Percentiles rank a stretch among this genome's conserved stretches.
Evolutionary conservation across 2,113 vertebrate species (phyloP).

Genomic region (Ailuropoda melanoleuca): DNA sequence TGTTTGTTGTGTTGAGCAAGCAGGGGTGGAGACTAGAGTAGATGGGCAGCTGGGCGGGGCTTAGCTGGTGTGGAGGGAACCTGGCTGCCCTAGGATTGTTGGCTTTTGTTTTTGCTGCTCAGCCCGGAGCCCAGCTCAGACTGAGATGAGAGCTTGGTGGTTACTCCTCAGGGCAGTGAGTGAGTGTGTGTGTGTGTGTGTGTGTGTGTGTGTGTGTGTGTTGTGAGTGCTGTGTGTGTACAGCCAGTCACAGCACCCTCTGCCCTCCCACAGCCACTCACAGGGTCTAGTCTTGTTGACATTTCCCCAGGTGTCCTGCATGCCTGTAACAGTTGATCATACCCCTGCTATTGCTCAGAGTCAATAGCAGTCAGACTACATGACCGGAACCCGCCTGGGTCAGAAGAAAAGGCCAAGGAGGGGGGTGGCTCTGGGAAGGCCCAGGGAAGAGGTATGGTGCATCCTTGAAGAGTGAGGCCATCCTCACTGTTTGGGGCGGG

Average conservation of each 20-base stretch:
- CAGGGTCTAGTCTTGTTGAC: background rate
- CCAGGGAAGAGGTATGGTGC: background rate
- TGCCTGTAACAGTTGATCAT: background rate
- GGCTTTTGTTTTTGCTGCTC: slow-evolving; percentile 69
- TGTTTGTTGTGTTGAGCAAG: slow-evolving; percentile 79
- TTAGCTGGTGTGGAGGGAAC: slow-evolving; percentile 77
- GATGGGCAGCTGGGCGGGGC: slow-evolving; percentile 64
- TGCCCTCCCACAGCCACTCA: background rate
- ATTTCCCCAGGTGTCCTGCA: slow-evolving; percentile 19
- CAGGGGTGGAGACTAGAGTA: slow-evolving; percentile 65
- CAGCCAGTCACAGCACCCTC: background rate
- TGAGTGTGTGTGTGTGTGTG: background rate
- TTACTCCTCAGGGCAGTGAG: background rate
- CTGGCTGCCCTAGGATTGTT: slow-evolving; percentile 37
- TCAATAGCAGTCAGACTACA: background rate
- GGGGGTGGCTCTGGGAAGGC: background rate
- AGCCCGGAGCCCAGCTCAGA: slow-evolving; percentile 42
- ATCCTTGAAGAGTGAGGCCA: background rate
- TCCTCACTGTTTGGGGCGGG: background rate
- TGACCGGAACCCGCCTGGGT: background rate
- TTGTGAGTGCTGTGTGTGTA: background rate
- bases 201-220: background rate
- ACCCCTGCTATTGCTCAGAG: background rate
- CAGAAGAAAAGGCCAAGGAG: background rate
- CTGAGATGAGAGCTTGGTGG: slow-evolving; percentile 3